Evolutionary conservation across 1,140 invertebrate species (phyloP), one percentile per base, ranked within the genome.

Genomic region (Drosophila athabasca): DNA sequence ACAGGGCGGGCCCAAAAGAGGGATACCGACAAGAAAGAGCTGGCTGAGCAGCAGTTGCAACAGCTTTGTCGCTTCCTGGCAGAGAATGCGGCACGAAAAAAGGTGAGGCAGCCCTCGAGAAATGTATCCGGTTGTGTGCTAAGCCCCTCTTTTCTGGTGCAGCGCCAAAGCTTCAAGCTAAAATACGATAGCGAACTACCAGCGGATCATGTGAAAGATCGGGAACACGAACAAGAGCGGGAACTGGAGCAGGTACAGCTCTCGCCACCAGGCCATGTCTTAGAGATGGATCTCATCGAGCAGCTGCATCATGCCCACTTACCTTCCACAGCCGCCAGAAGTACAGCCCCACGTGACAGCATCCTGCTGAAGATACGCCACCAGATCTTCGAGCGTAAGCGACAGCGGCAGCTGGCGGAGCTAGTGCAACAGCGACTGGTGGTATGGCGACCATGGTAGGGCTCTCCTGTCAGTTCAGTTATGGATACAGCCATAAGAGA

Each of bases 361-460:
- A 91, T 91, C 53, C 62, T 91, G 24, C 48, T 81, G 3, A 91
- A 91, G 54, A 91, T 91, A 29, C 90, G 90, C 17, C 73, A 84
- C 44, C 90, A 91, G 66, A 91, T 91, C 44, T 91, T 91, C 24
- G 90, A 91, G 71, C 72, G 90, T 0, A 90, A 91, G 50, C 74
- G 90, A 2, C 77, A 84, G 29, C 83, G 82, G 9, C 78, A 90
- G 35, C 19, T 83, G 60, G 76, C 66, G 13, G 75, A 82, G 24
- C 29, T 79, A 17, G 62, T 88, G 13, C 69, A 83, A 39, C 75
- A 76, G 29, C 71, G 79, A 13, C 41, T 90, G 48, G 84, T 83
- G 26, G 88, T 91, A 7, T 91, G 90, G 90, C 79, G 90, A 39
- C 90, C 90, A 0, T 91, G 90, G 90, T 91, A 74, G 50, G 29